These are phyloP conservation scores for Ostrea denselamellosa DNA, from an alignment of 1,140 invertebrate genomes.

Conservation along the genomic window DNA sequence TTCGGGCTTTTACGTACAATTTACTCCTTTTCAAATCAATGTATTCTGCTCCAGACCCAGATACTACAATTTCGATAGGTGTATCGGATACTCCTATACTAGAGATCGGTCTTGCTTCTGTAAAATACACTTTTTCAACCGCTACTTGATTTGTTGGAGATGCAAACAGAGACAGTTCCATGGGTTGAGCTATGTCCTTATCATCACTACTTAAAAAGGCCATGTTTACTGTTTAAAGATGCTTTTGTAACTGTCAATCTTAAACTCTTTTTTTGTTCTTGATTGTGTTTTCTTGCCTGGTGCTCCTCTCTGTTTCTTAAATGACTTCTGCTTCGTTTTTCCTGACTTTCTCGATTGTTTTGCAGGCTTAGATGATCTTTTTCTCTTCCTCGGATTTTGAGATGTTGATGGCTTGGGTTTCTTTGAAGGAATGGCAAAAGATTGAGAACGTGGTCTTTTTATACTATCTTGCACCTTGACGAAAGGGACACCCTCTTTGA, in stretches of 20 bases:
- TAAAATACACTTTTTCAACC: constrained; percentile 47
- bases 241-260: constrained; percentile 38
- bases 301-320: background rate
- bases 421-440: background rate
- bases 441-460: constrained; percentile 13
- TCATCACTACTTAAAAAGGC: constrained; percentile 47
- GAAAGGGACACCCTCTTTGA: background rate
- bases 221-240: constrained; percentile 33
- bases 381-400: background rate
- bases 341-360: background rate
- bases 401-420: background rate
- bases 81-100: background rate
- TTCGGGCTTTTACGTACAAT: constrained; percentile 50
- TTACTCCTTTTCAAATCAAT: constrained; percentile 48
- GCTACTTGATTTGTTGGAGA: constrained; percentile 53
- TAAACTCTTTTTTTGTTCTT: constrained; percentile 32
- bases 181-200: constrained; percentile 48
- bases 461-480: constrained; percentile 19
- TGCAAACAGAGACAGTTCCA: constrained; percentile 44
- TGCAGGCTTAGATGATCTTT: background rate
- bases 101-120: constrained; percentile 42
- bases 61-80: constrained; percentile 55
- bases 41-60: constrained; percentile 51
- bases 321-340: background rate
- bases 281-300: background rate